Evolutionary conservation across 2,797 vertebrate genomes (phyloP).

Genomic region (Heteromormyrus szaboi): DNA sequence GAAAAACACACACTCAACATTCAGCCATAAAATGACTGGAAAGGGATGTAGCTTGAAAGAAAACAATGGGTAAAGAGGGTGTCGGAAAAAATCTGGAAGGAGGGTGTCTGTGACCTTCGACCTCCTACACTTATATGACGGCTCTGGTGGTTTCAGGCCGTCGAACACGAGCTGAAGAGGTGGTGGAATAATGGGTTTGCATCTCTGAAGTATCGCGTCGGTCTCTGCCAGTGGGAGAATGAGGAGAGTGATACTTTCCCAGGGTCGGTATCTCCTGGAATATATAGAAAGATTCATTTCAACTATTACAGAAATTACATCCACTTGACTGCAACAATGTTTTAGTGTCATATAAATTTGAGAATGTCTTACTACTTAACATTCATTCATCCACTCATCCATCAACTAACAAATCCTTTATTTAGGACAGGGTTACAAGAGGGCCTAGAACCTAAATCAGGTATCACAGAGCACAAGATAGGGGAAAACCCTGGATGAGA

Average conservation of each 20-base stretch:
- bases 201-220: background rate
- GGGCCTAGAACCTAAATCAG: background rate
- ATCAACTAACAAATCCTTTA: background rate
- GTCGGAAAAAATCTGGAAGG: background rate
- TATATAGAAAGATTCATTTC: background rate
- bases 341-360: background rate
- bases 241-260: background rate
- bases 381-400: background rate
- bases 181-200: background rate
- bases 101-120: background rate
- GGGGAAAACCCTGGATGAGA: background rate
- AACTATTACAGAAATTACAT: background rate
- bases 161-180: background rate
- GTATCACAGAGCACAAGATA: background rate
- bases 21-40: background rate
- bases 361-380: background rate
- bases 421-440: background rate
- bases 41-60: background rate
- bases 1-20: background rate
- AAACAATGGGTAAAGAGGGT: background rate
- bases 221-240: background rate
- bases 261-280: conserved; percentile 1
- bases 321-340: background rate
- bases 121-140: background rate
- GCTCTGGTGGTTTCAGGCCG: background rate